These are phyloP conservation scores for Halcyon leucocephala DNA, from an alignment of 2,797 vertebrate species.

Conservation along the genomic window DNA sequence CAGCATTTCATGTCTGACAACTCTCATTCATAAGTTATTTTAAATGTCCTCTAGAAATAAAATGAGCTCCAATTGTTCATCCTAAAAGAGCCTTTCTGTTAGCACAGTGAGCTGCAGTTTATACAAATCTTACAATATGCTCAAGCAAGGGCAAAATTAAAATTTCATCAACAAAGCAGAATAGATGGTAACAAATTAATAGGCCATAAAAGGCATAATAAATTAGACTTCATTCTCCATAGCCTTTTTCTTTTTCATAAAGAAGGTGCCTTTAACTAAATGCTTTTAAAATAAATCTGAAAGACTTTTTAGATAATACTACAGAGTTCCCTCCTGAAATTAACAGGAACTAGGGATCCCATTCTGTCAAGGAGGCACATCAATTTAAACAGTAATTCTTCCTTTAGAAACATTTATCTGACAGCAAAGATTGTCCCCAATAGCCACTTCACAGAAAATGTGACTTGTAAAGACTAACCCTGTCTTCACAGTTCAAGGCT, in stretches of 20 bases:
- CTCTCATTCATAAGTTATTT: conserved; percentile 89
- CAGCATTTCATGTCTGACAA: conserved; percentile 92
- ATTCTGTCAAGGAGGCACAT: conserved; percentile 76
- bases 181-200: conserved; percentile 91
- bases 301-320: conserved; percentile 86
- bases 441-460: conserved; percentile 84
- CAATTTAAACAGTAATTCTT: conserved; percentile 88
- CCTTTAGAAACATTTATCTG: conserved; percentile 87
- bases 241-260: conserved; percentile 70
- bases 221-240: conserved; percentile 77
- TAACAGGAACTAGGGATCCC: conserved; percentile 69
- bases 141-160: conserved; percentile 94
- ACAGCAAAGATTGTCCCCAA: conserved; percentile 78
- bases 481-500: conserved; percentile 82
- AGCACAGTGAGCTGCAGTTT: conserved; percentile 84
- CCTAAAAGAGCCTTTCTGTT: conserved; percentile 85
- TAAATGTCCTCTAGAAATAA: conserved; percentile 84
- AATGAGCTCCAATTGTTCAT: conserved; percentile 82
- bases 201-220: conserved; percentile 83
- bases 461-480: conserved; percentile 86
- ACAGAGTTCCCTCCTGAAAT: conserved; percentile 77
- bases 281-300: conserved; percentile 84
- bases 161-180: conserved; percentile 91
- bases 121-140: conserved; percentile 88
- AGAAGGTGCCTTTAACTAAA: conserved; percentile 84